Conservation (phyloP, 1,140 invertebrate species). For the Homalodisca vitripennis region DNA sequence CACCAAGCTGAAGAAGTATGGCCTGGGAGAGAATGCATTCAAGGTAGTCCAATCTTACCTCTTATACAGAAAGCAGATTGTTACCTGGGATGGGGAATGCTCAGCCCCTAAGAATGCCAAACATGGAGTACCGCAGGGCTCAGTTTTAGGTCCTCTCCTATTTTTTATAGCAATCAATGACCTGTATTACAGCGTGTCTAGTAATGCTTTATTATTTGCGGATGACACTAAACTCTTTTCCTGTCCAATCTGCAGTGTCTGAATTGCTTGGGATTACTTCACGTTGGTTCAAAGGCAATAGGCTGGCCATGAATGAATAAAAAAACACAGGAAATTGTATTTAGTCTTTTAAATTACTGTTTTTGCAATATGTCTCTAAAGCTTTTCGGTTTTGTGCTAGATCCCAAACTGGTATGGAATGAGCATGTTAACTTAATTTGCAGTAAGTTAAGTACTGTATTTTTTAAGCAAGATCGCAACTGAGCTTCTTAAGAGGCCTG, state of each 20-base stretch:
- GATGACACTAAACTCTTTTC: background rate
- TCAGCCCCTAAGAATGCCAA: background rate
- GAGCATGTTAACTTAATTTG: background rate
- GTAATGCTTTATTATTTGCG: background rate
- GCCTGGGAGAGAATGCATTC: background rate
- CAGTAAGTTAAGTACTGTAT: background rate
- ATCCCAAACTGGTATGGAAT: background rate
- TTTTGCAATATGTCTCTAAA: background rate
- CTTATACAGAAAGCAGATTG: background rate
- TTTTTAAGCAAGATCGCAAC: background rate
- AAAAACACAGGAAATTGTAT: background rate
- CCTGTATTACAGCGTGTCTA: background rate
- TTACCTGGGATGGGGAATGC: background rate
- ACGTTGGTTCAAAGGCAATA: background rate
- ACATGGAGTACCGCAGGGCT: background rate
- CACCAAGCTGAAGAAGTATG: background rate
- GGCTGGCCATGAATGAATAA: background rate
- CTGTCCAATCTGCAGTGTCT: background rate
- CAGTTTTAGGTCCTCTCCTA: background rate
- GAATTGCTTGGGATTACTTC: background rate
- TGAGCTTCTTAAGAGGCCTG: background rate
- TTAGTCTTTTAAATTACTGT: background rate
- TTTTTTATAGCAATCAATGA: background rate
- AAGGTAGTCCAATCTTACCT: background rate
- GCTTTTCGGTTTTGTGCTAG: background rate